Evolutionary conservation across 37 sponge, comb jelly and placozoan genomes (phyloP).

Genomic region (Spongilla lacustris): DNA sequence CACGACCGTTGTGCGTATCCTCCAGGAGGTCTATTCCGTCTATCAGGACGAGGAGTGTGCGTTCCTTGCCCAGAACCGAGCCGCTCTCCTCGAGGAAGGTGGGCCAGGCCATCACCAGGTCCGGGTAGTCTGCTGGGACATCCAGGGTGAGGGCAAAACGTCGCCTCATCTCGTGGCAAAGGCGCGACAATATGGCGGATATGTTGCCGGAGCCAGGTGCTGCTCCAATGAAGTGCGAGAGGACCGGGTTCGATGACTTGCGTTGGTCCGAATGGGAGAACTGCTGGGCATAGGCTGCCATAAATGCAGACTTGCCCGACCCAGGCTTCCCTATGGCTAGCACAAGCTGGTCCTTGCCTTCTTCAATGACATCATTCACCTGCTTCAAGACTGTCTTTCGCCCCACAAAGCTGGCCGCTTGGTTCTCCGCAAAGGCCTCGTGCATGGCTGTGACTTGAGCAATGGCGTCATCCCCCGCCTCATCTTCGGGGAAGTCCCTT

Average conservation of each 20-base stretch:
- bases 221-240: conserved; percentile 89
- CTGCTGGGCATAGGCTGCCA: conserved; percentile 80
- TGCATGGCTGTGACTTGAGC: conserved; percentile 49
- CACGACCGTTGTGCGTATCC: conserved; percentile 70
- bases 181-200: conserved; percentile 63
- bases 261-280: conserved; percentile 12
- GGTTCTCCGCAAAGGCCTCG: conserved; percentile 63
- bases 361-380: conserved; percentile 28
- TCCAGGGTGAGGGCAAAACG: conserved; percentile 52
- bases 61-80: conserved; percentile 3
- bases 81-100: conserved; percentile 59
- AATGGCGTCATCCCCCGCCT: conserved; percentile 48
- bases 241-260: conserved; percentile 22
- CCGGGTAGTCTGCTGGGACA: conserved; percentile 78
- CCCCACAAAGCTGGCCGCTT: conserved; percentile 65
- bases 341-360: conserved; percentile 34
- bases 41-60: conserved; percentile 67
- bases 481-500: conserved; percentile 75
- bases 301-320: conserved; percentile 91
- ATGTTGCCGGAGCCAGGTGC: conserved; percentile 84
- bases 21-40: conserved; percentile 93
- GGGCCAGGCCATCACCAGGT: conserved; percentile 64
- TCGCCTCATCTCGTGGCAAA: conserved; percentile 80
- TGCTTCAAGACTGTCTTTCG: conserved; percentile 61
- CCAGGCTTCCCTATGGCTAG: conserved; percentile 82